These are phyloP conservation scores for Pachymerium ferrugineum DNA, from an alignment of 2,888 invertebrate species.

Conservation along the genomic window DNA sequence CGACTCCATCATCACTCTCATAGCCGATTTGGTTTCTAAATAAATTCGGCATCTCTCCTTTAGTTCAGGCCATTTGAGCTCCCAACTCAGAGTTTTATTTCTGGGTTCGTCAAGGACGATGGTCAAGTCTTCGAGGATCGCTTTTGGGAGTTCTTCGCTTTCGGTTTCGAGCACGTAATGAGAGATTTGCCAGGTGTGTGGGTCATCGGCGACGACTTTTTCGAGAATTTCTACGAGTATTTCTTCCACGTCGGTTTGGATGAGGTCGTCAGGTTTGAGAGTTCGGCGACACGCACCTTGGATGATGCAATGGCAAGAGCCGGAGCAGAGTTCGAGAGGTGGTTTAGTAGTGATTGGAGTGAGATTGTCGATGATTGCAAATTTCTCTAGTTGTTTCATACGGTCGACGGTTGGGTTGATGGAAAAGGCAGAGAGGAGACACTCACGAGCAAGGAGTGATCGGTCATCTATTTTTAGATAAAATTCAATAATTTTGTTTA, in stretches of 20 bases:
- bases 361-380: neutral
- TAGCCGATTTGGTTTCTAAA: neutral
- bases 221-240: neutral
- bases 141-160: constrained; percentile 36
- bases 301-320: constrained; percentile 9
- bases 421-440: constrained; percentile 64
- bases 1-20: neutral
- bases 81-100: constrained; percentile 66
- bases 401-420: constrained; percentile 13
- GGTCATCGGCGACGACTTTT: neutral
- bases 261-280: neutral
- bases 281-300: constrained; percentile 21
- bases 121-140: constrained; percentile 58
- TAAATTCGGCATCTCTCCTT: constrained; percentile 51
- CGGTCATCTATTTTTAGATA: constrained; percentile 57
- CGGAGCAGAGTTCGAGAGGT: constrained; percentile 20
- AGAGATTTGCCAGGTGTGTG: neutral
- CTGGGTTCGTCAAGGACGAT: constrained; percentile 65
- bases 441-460: constrained; percentile 61
- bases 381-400: neutral
- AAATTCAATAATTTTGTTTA: neutral
- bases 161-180: neutral
- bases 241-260: neutral
- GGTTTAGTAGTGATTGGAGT: neutral
- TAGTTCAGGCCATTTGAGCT: constrained; percentile 57